phyloP scores from a whole-genome alignment of 2,888 invertebrate species.

The Caenorhabditis parvicauda region DNA sequence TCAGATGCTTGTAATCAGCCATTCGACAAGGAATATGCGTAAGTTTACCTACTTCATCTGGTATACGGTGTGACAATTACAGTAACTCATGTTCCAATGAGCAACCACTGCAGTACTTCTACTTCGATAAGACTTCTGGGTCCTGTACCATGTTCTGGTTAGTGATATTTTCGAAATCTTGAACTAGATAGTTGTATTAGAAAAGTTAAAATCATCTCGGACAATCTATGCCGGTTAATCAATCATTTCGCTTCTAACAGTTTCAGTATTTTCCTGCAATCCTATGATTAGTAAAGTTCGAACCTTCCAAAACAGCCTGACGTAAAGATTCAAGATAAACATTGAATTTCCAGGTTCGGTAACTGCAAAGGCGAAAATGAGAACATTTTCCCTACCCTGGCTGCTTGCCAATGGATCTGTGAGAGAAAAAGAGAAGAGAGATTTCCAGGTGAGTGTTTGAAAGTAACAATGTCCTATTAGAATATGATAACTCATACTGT shows the following conservation, averaged over 20 bases:
- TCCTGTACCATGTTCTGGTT: conserved; percentile 59
- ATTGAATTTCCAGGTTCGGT: conserved; percentile 40
- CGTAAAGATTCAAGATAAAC: conserved; percentile 5
- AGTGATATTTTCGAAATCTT: too few relatives aligned
- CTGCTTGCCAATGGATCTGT: conserved; percentile 59
- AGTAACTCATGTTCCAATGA: conserved; percentile 15
- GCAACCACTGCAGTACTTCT: conserved; percentile 49
- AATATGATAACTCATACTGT: neutral
- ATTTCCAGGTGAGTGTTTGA: conserved; percentile 34
- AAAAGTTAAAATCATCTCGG: too few relatives aligned
- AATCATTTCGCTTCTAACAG: too few relatives aligned
- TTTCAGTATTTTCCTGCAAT: too few relatives aligned
- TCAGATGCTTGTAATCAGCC: conserved; percentile 48
- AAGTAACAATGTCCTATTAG: too few relatives aligned
- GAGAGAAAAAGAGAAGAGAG: conserved; percentile 44
- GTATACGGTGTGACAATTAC: neutral
- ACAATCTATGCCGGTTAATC: too few relatives aligned
- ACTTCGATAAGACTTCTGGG: conserved; percentile 42
- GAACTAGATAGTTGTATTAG: too few relatives aligned
- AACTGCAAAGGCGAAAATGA: conserved; percentile 51
- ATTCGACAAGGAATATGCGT: conserved; percentile 38
- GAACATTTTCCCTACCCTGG: conserved; percentile 54
- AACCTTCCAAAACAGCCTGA: neutral
- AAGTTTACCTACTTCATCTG: neutral
- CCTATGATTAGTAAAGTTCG: too few relatives aligned